A percentile compares a stretch with the other conserved stretches of the same genome.
These are phyloP conservation scores for Sinocyclocheilus grahami DNA, from an alignment of 2,113 vertebrate species.

Conservation along the genomic window DNA sequence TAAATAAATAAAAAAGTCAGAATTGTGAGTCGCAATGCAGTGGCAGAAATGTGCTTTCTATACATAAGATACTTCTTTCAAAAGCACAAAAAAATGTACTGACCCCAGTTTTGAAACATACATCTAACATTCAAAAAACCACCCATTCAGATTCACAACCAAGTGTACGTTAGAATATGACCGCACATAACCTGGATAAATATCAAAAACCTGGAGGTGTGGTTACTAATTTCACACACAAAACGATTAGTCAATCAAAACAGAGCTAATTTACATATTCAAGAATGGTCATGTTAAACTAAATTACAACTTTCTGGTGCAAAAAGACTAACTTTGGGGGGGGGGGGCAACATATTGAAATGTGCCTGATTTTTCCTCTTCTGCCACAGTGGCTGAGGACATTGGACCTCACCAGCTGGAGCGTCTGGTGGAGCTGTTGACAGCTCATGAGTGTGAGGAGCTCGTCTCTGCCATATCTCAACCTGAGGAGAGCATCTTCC, in stretches of 20 bases:
- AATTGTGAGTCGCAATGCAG: too few species aligned
- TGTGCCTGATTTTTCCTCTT: neutral
- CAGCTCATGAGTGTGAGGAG: conserved; percentile 68
- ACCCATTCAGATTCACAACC: neutral
- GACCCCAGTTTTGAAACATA: neutral
- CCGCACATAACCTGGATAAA: neutral
- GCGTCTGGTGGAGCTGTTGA: conserved; percentile 72
- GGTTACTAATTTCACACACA: neutral
- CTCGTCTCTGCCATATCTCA: conserved; percentile 67
- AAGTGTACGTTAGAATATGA: neutral
- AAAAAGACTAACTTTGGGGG: neutral
- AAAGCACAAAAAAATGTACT: too few species aligned
- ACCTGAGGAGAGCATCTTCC: conserved; percentile 67
- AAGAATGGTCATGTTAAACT: neutral
- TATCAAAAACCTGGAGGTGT: neutral
- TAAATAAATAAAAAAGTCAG: too few species aligned
- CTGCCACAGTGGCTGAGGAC: conserved; percentile 66
- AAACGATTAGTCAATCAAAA: neutral
- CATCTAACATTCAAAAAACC: neutral
- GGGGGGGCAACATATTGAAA: neutral
- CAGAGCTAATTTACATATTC: neutral
- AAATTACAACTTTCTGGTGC: neutral
- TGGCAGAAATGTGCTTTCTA: too few species aligned
- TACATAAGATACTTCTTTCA: too few species aligned
- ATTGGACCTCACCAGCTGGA: conserved; percentile 67